Evolutionary conservation across 1,140 invertebrate species (phyloP), one percentile per base, ranked within the genome.

Genomic region (Drosophila ficusphila): DNA sequence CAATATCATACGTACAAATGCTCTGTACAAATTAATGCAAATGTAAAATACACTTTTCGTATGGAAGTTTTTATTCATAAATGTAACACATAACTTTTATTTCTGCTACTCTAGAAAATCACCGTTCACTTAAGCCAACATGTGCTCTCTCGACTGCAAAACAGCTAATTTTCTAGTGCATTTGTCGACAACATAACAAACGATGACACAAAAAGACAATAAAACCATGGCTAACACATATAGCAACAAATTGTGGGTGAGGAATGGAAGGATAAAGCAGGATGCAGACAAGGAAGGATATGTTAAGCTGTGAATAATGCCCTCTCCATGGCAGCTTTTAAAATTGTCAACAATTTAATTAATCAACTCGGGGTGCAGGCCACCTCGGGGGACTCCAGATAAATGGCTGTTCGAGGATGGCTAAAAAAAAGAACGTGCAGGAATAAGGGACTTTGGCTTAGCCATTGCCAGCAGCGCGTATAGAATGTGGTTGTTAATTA

Each of bases 261-360:
- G 39, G 14, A 25, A 6, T 6, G 2, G 29, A 36, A 6, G n/a
- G 18, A 8, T 21, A 46, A 31, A 7, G n/a, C 14, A 2, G 27
- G 25, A 33, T 31, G 5, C 23, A 38, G 19, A 14, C 9, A 31
- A 19, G 7, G 58, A 38, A 21, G 57, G 44, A 69, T 58, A 74
- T 74, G 72, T 69, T 86, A 73, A 85, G 81, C 77, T 76, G 76
- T 85, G 67, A 85, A 88, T 85, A 85, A 85, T 88, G 82, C 42
- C 51, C 27, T 23, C 69, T 31, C 44, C 46, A 68, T 57, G 65
- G 39, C 42, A 65, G 82, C 82, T 86, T 74, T 88, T 88, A 81
- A 88, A 86, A 81, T 81, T 86, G 81, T 86, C 81, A 86, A 86
- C 81, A 88, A 71, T 77, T 86, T 88, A 86, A 88, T 86, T 86